phyloP scores from a whole-genome alignment of 2,113 vertebrate species.

The Brienomyrus brachyistius region DNA sequence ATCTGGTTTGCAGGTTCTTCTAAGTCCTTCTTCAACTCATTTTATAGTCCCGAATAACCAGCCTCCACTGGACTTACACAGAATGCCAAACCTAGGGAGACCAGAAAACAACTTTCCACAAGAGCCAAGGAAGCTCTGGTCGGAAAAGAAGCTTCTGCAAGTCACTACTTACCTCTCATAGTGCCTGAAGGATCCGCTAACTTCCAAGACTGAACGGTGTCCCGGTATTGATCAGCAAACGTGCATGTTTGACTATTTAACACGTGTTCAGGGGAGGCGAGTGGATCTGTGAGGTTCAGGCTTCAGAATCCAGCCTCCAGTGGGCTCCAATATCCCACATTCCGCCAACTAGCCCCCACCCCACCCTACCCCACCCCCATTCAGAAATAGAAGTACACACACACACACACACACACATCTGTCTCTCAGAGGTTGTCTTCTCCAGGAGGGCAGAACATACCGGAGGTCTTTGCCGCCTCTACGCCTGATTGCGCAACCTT shows the following conservation, averaged over 20 bases:
- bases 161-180: conserved; percentile 8
- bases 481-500: neutral
- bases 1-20: neutral
- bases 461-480: neutral
- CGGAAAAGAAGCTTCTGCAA: neutral
- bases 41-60: neutral
- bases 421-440: neutral
- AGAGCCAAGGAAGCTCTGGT: neutral
- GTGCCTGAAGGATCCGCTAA: neutral
- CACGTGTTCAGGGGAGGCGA: neutral
- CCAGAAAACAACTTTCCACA: neutral
- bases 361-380: neutral
- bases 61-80: neutral
- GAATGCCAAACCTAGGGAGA: neutral
- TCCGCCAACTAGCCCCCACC: neutral
- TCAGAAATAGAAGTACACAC: neutral
- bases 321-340: neutral
- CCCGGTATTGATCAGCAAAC: neutral
- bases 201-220: neutral
- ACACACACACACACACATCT: neutral
- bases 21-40: neutral
- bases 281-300: neutral
- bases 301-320: neutral
- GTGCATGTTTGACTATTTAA: conserved; percentile 9
- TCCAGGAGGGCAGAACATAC: neutral